Evolutionary conservation across 1,140 invertebrate species (phyloP), one percentile per base, ranked within the genome.

Genomic region (Euborellia annulipes): DNA sequence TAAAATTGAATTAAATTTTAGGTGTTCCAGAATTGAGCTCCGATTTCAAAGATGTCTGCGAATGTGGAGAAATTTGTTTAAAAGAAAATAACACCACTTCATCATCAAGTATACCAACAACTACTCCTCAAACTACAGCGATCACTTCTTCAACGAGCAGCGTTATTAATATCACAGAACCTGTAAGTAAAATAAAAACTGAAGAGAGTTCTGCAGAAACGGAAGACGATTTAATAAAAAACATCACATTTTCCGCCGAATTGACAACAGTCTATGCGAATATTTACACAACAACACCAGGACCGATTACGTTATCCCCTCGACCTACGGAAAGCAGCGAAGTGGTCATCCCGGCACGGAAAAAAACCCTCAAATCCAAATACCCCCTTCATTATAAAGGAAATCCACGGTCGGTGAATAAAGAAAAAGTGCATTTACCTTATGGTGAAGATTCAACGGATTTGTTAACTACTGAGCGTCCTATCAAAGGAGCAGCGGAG

Each of bases 341-440:
- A 37, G 44, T 36, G 36, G 30, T 32, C 3, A 43, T 14, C 41
- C 39, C 27, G 13, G 18, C 6, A 3, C 3, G 40, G 21, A 20
- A 2, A 39, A 49, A 34, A 23, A 21, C 2, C 52, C 55, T 37
- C 32, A 17, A 14, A 11, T 16, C 16, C 32, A 36, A 45, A 39
- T 39, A 39, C 16, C 14, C 18, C 17, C 6, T 18, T 41, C 18
- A 45, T 34, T n/a, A 64, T 63, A 54, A 49, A 54, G 8, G 47
- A 51, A 21, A 52, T 65, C 19, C 69, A 65, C 57, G 69, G 70
- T 4, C 64, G 72, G 19, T 72, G 72, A 41, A 70, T 66, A 48
- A 64, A 71, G 58, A 69, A 68, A 32, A 64, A 69, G 32, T 65
- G 68, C 54, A 57, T 65, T 53, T 67, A 68, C 18, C 49, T 57